Percentiles rank a stretch among this genome's conserved stretches.
These are phyloP conservation scores for Numenius phaeopus DNA, from an alignment of 2,797 vertebrate genomes.

Conservation along the genomic window DNA sequence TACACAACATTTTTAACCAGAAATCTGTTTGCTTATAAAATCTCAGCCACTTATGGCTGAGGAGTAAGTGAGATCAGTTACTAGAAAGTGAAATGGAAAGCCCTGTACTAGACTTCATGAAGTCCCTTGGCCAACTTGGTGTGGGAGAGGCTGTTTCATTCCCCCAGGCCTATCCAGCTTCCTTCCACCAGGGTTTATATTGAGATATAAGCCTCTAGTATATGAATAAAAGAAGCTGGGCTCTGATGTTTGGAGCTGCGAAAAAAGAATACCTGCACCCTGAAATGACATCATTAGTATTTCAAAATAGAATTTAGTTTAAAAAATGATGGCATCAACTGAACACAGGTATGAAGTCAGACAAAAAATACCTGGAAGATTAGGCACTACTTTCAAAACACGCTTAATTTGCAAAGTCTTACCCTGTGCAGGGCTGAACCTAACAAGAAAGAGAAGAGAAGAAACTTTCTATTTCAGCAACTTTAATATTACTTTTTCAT, in stretches of 20 bases:
- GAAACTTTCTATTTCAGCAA: not conserved
- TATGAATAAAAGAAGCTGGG: fast-evolving
- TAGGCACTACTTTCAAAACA: not conserved
- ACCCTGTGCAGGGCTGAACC: not conserved
- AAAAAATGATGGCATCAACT: not conserved
- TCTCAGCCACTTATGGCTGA: not conserved
- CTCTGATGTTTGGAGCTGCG: not conserved
- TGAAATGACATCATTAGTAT: not conserved
- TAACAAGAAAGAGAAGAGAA: not conserved
- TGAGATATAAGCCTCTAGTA: not conserved
- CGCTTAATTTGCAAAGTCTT: not conserved
- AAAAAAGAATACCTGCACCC: not conserved
- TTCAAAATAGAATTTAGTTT: not conserved
- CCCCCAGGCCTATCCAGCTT: not conserved
- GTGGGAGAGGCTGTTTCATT: not conserved
- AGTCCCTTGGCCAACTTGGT: not conserved
- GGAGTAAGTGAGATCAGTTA: not conserved
- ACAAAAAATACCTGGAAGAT: not conserved
- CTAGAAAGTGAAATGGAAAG: not conserved
- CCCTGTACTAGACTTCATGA: not conserved
- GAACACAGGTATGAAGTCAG: not conserved
- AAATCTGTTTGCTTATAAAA: not conserved
- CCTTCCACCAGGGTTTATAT: not conserved
- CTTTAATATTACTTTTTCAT: not conserved
- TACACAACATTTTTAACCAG: not conserved